These are phyloP conservation scores for Drosophila putrida DNA, from an alignment of 2,888 invertebrate genomes.

Conservation along the genomic window DNA sequence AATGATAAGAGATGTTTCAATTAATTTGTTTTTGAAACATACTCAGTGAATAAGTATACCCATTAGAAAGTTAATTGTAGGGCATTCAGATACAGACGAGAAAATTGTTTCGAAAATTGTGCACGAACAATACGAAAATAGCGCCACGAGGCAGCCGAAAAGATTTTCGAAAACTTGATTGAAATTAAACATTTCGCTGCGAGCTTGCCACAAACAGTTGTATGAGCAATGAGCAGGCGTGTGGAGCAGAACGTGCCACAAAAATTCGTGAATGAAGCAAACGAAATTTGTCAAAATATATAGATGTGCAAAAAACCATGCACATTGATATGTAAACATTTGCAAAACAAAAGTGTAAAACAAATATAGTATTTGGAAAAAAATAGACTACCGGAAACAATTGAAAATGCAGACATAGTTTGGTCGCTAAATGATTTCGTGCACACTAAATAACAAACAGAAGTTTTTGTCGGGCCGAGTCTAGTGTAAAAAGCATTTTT, in stretches of 20 bases:
- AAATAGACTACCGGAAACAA: conserved; percentile 30
- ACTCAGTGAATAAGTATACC: neutral
- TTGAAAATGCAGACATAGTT: conserved; percentile 40
- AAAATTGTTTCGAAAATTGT: conserved; percentile 74
- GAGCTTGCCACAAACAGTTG: conserved; percentile 58
- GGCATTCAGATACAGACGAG: conserved; percentile 29
- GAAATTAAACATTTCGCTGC: conserved; percentile 60
- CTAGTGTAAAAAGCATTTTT: conserved; percentile 43
- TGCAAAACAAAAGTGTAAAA: conserved; percentile 35
- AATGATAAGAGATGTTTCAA: neutral
- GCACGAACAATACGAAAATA: conserved; percentile 63
- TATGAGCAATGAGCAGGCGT: conserved; percentile 57
- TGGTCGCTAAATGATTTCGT: conserved; percentile 66
- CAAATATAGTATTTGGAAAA: conserved; percentile 1
- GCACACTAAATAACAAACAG: conserved; percentile 69
- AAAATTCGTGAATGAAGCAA: conserved; percentile 27
- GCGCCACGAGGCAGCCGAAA: conserved; percentile 62
- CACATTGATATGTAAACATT: conserved; percentile 65
- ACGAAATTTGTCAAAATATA: conserved; percentile 43
- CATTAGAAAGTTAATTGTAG: neutral
- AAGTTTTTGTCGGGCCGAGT: conserved; percentile 38
- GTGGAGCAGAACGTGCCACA: conserved; percentile 32
- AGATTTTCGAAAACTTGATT: conserved; percentile 57
- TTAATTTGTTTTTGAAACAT: neutral
- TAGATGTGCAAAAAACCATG: conserved; percentile 43